Evolutionary conservation across 2,797 vertebrate species (phyloP).

Genomic region (Onychomys torridus): DNA sequence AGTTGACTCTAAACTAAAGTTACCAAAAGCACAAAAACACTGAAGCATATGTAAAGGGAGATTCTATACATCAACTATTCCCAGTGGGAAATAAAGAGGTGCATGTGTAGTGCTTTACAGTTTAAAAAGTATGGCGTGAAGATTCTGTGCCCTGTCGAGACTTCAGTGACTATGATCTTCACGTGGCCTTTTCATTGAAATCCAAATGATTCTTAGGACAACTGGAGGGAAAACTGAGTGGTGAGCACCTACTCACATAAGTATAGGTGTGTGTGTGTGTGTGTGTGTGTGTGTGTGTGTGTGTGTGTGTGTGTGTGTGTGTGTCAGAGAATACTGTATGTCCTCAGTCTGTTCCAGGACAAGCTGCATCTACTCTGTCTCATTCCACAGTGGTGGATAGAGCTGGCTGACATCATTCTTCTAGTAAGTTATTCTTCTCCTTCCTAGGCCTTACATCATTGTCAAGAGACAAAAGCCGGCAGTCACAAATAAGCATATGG

Average conservation of each 20-base stretch:
- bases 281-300: too few relatives aligned
- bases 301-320: too few relatives aligned
- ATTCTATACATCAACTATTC: background rate
- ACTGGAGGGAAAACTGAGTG: background rate
- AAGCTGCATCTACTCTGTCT: background rate
- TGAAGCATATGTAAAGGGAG: background rate
- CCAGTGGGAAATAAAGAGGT: background rate
- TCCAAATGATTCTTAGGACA: background rate
- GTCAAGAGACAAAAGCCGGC: slow-evolving; percentile 97
- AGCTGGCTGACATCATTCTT: background rate
- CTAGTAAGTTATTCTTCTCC: background rate
- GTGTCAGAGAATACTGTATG: background rate
- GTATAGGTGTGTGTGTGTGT: rapidly evolving
- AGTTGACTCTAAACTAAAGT: background rate
- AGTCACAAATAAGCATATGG: slow-evolving; percentile 97
- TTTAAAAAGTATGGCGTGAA: background rate
- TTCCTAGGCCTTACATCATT: slow-evolving; percentile 96
- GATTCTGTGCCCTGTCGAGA: background rate
- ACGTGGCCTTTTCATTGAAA: slow-evolving; percentile 55
- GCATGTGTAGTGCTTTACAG: background rate
- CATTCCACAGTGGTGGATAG: background rate
- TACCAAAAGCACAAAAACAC: background rate
- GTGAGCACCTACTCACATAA: background rate
- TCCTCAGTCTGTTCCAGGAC: background rate
- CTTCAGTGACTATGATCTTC: slow-evolving; percentile 22